phyloP scores from a whole-genome alignment of 1,140 invertebrate species.

The Nomia melanderi region DNA sequence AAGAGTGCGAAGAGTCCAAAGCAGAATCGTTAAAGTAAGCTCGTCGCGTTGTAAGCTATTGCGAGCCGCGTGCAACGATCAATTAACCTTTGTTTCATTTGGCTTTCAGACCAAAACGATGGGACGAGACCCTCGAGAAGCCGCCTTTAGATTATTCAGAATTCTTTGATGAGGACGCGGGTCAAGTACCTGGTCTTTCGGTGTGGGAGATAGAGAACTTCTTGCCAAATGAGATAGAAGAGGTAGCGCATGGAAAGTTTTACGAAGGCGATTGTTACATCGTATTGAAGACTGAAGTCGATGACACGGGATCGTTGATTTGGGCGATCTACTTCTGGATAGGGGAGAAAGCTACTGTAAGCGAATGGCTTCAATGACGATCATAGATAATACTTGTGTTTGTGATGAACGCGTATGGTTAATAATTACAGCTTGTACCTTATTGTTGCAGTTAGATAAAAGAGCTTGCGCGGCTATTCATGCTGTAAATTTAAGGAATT shows the following conservation, averaged over 20 bases:
- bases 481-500: slow-evolving; percentile 98
- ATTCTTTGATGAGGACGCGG: slow-evolving; percentile 98
- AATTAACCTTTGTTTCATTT: neutral
- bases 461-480: slow-evolving; percentile 99
- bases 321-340: slow-evolving; percentile 99
- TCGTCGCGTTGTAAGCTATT: neutral
- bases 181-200: slow-evolving; percentile 92
- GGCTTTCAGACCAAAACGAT: slow-evolving; percentile 88
- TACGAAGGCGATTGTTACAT: slow-evolving; percentile 99
- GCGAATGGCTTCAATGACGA: neutral
- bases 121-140: slow-evolving; percentile 97
- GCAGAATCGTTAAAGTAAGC: slow-evolving; percentile 86
- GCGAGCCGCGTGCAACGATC: no score
- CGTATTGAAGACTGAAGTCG: slow-evolving; percentile 94
- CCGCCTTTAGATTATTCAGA: slow-evolving; percentile 99
- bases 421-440: no score
- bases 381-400: no score
- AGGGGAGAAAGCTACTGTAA: slow-evolving; percentile 95
- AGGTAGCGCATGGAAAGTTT: slow-evolving; percentile 97
- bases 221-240: slow-evolving; percentile 95
- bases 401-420: no score
- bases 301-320: slow-evolving; percentile 91
- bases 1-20: slow-evolving; percentile 83
- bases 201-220: slow-evolving; percentile 99
- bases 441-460: slow-evolving; percentile 92